phyloP scores from a whole-genome alignment of 1,140 invertebrate genomes.

The Agrypnia vestita region DNA sequence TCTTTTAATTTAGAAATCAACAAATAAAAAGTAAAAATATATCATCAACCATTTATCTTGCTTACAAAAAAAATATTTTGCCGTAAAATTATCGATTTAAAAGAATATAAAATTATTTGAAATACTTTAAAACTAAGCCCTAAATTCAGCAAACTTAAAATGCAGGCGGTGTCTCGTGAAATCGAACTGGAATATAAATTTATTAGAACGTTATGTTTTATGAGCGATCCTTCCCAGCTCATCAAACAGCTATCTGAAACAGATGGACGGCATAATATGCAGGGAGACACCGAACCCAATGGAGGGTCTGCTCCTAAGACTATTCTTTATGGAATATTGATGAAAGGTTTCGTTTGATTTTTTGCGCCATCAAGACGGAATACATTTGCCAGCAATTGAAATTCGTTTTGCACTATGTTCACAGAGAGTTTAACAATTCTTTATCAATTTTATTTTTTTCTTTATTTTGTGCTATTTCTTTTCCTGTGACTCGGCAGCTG shows the following conservation, averaged over 20 bases:
- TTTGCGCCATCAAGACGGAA: slow-evolving; percentile 15
- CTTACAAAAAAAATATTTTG: no score
- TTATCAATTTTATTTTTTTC: no score
- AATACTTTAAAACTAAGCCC: background rate
- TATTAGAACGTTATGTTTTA: slow-evolving; percentile 57
- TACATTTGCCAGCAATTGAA: slow-evolving; percentile 38
- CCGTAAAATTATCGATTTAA: no score
- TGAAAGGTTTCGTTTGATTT: slow-evolving; percentile 38
- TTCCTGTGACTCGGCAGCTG: no score
- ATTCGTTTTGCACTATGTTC: slow-evolving; percentile 23
- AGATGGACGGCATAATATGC: slow-evolving; percentile 50
- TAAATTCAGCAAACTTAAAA: slow-evolving; percentile 34
- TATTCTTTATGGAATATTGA: slow-evolving; percentile 36
- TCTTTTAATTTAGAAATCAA: no score
- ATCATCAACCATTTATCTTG: no score
- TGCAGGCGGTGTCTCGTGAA: slow-evolving; percentile 5
- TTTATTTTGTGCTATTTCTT: no score
- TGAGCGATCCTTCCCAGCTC: slow-evolving; percentile 45
- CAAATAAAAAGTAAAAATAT: no score
- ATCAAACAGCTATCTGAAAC: slow-evolving; percentile 54
- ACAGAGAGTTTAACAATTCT: background rate
- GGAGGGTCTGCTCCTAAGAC: slow-evolving; percentile 8
- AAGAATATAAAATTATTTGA: no score
- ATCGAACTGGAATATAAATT: slow-evolving; percentile 55
- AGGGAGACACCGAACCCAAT: slow-evolving; percentile 16